Conservation (phyloP, 1,140 invertebrate species). For the Hypothenemus hampei region DNA sequence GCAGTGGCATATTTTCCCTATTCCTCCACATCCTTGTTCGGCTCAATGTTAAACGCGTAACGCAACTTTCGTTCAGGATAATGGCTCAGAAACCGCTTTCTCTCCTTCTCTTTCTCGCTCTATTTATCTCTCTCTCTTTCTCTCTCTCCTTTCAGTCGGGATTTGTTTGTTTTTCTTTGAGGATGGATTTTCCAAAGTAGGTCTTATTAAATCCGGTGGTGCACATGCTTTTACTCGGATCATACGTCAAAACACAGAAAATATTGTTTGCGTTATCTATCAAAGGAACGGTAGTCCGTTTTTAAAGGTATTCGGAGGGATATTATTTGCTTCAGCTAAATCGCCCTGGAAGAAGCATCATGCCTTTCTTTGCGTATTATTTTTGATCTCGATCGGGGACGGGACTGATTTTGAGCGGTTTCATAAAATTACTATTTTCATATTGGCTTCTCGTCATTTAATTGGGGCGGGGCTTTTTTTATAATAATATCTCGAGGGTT, state of each 20-base stretch:
- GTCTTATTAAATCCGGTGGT: slow-evolving; percentile 17
- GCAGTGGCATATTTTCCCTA: slow-evolving; percentile 10
- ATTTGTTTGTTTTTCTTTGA: slow-evolving; percentile 26
- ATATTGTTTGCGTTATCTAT: slow-evolving; percentile 19
- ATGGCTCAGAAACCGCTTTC: slow-evolving; percentile 21
- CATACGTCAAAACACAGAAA: slow-evolving; percentile 20
- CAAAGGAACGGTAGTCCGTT: slow-evolving; percentile 13
- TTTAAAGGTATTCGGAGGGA: slow-evolving; percentile 7
- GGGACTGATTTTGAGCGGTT: neutral
- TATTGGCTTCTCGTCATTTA: neutral
- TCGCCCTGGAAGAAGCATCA: neutral
- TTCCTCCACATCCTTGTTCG: no score
- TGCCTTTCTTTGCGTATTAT: neutral
- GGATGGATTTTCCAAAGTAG: slow-evolving; percentile 22
- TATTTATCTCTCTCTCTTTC: no score
- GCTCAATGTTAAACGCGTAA: slow-evolving; percentile 19
- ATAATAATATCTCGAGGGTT: no score
- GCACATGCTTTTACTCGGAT: slow-evolving; percentile 23
- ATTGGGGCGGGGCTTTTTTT: no score
- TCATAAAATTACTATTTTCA: slow-evolving; percentile 9
- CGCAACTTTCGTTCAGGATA: slow-evolving; percentile 28
- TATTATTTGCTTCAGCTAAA: slow-evolving; percentile 12
- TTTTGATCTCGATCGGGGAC: neutral
- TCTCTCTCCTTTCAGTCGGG: slow-evolving; percentile 15
- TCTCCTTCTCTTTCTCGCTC: no score